Percentiles rank a stretch among this genome's conserved stretches.
These are phyloP conservation scores for Heliconius ismenius DNA, from an alignment of 2,888 invertebrate genomes.

Conservation along the genomic window DNA sequence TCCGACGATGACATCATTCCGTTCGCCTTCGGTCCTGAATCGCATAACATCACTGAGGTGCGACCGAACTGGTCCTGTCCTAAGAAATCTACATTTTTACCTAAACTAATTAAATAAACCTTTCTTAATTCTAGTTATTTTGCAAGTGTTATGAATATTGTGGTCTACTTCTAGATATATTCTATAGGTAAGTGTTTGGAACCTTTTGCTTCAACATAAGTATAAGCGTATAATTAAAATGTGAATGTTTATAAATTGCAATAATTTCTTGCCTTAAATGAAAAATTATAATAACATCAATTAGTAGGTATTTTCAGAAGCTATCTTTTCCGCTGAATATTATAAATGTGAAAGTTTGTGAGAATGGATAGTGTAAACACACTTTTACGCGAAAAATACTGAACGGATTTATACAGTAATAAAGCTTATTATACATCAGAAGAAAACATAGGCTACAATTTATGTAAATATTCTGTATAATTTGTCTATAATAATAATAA, in stretches of 20 bases:
- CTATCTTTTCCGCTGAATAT: background rate
- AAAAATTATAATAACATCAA: background rate
- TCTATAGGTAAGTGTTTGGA: background rate
- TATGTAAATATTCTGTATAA: no score
- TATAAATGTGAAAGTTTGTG: no score
- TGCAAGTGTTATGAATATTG: background rate
- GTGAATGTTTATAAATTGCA: background rate
- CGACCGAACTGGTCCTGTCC: background rate
- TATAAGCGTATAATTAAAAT: background rate
- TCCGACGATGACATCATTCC: constrained; percentile 8
- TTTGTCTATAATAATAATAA: background rate
- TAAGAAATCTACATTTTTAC: background rate
- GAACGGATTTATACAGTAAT: no score
- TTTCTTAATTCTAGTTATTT: background rate
- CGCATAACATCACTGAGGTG: background rate
- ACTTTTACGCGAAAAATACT: no score
- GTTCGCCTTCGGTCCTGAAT: background rate
- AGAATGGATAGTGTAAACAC: no score
- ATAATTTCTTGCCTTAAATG: background rate
- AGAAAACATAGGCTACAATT: no score
- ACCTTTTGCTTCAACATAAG: background rate
- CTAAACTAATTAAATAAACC: background rate
- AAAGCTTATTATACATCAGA: no score
- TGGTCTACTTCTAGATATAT: background rate
- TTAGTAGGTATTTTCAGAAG: background rate